Base-by-base conservation (phyloP, 1,140 invertebrate species). In the Scylla paramamosain region DNA sequence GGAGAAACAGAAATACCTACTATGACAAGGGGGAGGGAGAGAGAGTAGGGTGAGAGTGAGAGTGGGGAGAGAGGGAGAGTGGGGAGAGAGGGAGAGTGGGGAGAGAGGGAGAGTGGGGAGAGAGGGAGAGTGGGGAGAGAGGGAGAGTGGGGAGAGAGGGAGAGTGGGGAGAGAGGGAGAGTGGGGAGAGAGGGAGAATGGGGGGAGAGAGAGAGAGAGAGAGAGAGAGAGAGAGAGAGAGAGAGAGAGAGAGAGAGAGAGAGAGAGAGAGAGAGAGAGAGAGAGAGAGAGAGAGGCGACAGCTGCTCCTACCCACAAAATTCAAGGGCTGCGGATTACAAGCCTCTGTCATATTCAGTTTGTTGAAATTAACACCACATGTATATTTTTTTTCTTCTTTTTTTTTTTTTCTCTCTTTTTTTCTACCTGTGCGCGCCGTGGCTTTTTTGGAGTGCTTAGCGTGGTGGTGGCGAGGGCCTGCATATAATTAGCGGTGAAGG, bases 301-400 rank as follows among this genome's bases (percentile, higher is more conserved):
- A 93, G 82, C 82, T 84, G 82, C 46, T 48, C 16, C 28, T 31
- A 10, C 77, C 82, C 32, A 84, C 77, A 86, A 84, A 84, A 93
- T 32, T 84, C 92, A 29, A n/a, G 10, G 31, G 8, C 32, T 10
- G 92, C 14, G 82, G 83, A 84, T 93, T 84, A 52, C 92, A 83
- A 93, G 39, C 39, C 39, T 48, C 82, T 93, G 92, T 93, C 92
- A 93, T 93, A 93, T 93, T 93, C 92, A 93, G 77, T 93, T 93
- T 93, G 92, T 86, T 46, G 92, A 46, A 86, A 93, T 93, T 93
- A 83, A 93, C 77, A 86, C 92, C 92, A 93, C 92, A 82, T 93
- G 92, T n/a, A 20, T 28, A 6, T n/a, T 93, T 93, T 92, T 92
- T 82, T 32, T 12, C 0, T 8, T 32, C 31, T 87, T 52, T 28